A percentile compares a stretch with the other conserved stretches of the same genome.
These are phyloP conservation scores for Plusia festucae DNA, from an alignment of 2,888 invertebrate species.

Conservation along the genomic window DNA sequence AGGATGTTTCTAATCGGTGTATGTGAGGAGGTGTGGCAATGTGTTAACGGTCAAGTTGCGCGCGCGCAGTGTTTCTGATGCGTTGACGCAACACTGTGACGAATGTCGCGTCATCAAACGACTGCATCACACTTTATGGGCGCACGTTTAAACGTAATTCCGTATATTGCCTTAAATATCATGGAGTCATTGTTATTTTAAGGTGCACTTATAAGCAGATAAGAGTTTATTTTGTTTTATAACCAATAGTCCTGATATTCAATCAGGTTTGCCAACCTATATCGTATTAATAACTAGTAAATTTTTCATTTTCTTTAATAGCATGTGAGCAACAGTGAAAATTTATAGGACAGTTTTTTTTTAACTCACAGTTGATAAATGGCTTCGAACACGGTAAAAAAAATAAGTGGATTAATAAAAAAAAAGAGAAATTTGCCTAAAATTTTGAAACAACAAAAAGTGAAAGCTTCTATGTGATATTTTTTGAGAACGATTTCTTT, in stretches of 20 bases:
- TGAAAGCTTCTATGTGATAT: conserved; percentile 22
- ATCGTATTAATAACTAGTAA: too few relatives aligned
- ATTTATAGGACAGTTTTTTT: too few relatives aligned
- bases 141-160: background rate
- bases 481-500: conserved; percentile 20
- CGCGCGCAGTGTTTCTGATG: conserved; percentile 49
- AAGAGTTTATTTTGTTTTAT: too few relatives aligned
- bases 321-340: too few relatives aligned
- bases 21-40: conserved; percentile 27
- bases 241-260: too few relatives aligned
- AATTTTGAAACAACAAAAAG: conserved; percentile 10
- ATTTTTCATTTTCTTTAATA: too few relatives aligned
- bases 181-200: too few relatives aligned
- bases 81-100: conserved; percentile 44
- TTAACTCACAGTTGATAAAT: too few relatives aligned
- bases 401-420: background rate
- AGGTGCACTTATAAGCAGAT: too few relatives aligned
- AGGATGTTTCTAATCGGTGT: conserved; percentile 39
- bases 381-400: background rate
- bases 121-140: background rate
- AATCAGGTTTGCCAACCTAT: too few relatives aligned
- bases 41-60: conserved; percentile 35
- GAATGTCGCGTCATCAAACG: conserved; percentile 23
- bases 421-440: background rate
- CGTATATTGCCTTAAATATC: too few relatives aligned